phyloP scores from a whole-genome alignment of 2,113 vertebrate species.

The Blennius ocellaris region DNA sequence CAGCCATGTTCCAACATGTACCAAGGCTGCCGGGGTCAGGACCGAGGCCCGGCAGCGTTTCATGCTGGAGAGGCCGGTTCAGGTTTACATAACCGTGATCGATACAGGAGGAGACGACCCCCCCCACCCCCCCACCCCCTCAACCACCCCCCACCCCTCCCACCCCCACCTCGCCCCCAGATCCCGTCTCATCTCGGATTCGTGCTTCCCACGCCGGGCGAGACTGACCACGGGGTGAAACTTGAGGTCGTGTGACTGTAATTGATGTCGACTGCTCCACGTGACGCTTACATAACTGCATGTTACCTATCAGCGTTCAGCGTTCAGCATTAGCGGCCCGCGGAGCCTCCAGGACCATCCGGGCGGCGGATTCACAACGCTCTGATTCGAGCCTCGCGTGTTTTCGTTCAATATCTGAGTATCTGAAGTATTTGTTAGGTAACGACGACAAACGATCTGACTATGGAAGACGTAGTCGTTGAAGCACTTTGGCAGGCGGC shows the following conservation, averaged over 20 bases:
- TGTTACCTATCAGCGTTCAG: slow-evolving; percentile 51
- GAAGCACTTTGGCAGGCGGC: slow-evolving; percentile 29
- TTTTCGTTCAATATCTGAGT: slow-evolving; percentile 26
- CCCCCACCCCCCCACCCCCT: no score
- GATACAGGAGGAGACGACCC: slow-evolving; percentile 53
- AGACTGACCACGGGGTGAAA: slow-evolving; percentile 50
- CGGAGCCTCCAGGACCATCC: slow-evolving; percentile 5
- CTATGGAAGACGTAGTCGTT: slow-evolving; percentile 41
- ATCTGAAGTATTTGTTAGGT: slow-evolving; percentile 32
- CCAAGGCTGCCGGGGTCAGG: slow-evolving; percentile 23
- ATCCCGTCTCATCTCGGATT: slow-evolving; percentile 53
- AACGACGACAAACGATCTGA: slow-evolving; percentile 47
- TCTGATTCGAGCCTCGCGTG: background rate
- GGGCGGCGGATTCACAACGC: background rate
- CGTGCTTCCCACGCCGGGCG: slow-evolving; percentile 35
- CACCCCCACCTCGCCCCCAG: no score
- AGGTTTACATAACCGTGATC: slow-evolving; percentile 60
- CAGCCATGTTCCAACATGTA: slow-evolving; percentile 67
- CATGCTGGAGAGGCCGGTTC: slow-evolving; percentile 10
- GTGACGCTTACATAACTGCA: slow-evolving; percentile 61
- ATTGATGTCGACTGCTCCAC: slow-evolving; percentile 64
- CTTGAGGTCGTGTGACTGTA: slow-evolving; percentile 56
- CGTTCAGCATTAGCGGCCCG: slow-evolving; percentile 25
- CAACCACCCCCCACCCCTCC: no score
- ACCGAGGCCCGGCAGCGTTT: slow-evolving; percentile 31